Evolutionary conservation across 2,888 invertebrate genomes (phyloP).

Genomic region (Eledona agricola): DNA sequence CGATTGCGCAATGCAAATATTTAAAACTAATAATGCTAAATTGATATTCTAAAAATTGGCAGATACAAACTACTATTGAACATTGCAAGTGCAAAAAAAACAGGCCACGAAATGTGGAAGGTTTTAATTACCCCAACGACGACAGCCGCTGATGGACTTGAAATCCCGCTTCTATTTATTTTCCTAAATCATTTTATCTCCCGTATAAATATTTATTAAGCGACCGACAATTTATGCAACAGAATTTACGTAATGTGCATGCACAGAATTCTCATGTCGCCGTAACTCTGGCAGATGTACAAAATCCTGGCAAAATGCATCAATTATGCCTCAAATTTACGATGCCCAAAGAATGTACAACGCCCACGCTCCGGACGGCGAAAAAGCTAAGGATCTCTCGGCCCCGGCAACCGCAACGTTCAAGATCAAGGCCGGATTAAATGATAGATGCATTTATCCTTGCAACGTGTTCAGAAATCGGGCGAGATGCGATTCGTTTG

Average conservation of each 20-base stretch:
- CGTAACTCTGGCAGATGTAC: not conserved
- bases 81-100: too few relatives aligned
- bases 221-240: slow-evolving; percentile 9
- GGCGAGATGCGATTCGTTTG: too few relatives aligned
- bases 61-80: too few relatives aligned
- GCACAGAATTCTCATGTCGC: not conserved
- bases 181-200: slow-evolving; percentile 7
- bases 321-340: too few relatives aligned
- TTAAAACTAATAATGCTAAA: too few relatives aligned
- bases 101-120: too few relatives aligned
- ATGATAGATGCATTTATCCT: slow-evolving; percentile 40
- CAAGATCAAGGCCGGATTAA: slow-evolving; percentile 54
- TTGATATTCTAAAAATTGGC: too few relatives aligned
- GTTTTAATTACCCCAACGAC: not conserved
- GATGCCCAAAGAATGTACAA: slow-evolving; percentile 12
- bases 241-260: slow-evolving; percentile 12
- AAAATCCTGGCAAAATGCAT: not conserved
- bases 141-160: not conserved
- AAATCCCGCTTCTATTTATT: slow-evolving; percentile 1
- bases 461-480: slow-evolving; percentile 3
- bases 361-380: slow-evolving; percentile 4
- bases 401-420: slow-evolving; percentile 55
- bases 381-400: slow-evolving; percentile 16
- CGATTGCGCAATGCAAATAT: too few relatives aligned
- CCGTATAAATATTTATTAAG: slow-evolving; percentile 14